Conservation (phyloP, 2,888 invertebrate species). For the Xanthia togata region DNA sequence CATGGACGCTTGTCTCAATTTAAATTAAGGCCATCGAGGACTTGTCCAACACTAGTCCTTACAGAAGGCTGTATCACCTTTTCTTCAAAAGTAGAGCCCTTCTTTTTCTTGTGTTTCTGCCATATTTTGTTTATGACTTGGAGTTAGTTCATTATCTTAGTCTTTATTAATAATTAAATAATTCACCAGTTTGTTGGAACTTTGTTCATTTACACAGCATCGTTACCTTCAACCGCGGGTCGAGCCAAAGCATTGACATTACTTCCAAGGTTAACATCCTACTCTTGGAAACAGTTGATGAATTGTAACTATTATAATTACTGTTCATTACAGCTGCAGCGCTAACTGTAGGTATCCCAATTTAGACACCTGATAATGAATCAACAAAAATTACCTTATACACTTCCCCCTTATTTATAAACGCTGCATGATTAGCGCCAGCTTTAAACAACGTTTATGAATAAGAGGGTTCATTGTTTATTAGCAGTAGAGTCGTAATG, state of each 20-base stretch:
- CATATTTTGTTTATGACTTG: neutral
- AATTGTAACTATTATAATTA: slow-evolving; percentile 10
- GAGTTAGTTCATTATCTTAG: neutral
- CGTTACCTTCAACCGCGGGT: slow-evolving; percentile 56
- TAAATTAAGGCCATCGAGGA: neutral
- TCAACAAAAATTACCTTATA: slow-evolving; percentile 19
- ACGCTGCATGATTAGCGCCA: too few species aligned
- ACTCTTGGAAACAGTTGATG: slow-evolving; percentile 37
- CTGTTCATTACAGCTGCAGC: slow-evolving; percentile 13
- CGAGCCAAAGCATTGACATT: slow-evolving; percentile 46
- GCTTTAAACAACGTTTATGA: too few species aligned
- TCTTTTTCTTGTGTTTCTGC: slow-evolving; percentile 17
- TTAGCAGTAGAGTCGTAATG: slow-evolving; percentile 29
- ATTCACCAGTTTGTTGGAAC: slow-evolving; percentile 19
- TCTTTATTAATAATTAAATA: slow-evolving; percentile 6
- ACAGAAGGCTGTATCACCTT: neutral
- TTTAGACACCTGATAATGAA: slow-evolving; percentile 8
- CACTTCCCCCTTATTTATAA: neutral
- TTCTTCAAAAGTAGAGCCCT: slow-evolving; percentile 18
- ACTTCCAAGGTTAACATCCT: slow-evolving; percentile 47
- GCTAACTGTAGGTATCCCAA: slow-evolving; percentile 14
- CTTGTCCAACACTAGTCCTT: neutral
- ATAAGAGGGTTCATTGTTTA: neutral
- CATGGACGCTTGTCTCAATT: neutral
- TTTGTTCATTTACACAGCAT: slow-evolving; percentile 25